phyloP scores from a whole-genome alignment of 1,140 invertebrate species.

The Pentalonia nigronervosa region DNA sequence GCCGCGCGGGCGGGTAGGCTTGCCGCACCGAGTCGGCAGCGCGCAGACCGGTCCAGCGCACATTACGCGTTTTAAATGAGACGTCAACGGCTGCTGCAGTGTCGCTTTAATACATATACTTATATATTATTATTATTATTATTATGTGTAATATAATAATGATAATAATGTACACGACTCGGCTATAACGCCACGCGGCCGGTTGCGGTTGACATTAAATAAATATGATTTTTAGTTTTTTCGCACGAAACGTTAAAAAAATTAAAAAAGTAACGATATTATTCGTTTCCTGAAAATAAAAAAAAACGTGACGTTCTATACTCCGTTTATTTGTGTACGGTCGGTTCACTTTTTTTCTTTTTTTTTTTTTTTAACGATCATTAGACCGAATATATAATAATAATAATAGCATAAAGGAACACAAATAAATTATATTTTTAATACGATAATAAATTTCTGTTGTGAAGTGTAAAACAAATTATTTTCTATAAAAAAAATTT shows the following conservation, averaged over 20 bases:
- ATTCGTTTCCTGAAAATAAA: not conserved
- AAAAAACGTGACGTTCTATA: too few relatives aligned
- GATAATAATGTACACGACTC: not conserved
- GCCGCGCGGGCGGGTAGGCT: not conserved
- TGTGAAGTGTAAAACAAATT: not conserved
- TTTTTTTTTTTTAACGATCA: too few relatives aligned
- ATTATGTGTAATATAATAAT: not conserved
- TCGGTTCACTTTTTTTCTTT: not conserved
- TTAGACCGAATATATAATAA: not conserved
- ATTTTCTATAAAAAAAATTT: not conserved
- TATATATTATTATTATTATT: not conserved
- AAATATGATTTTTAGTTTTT: not conserved
- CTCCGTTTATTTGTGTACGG: not conserved
- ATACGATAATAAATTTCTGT: not conserved
- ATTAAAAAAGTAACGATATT: not conserved
- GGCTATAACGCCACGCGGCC: not conserved
- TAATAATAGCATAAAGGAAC: not conserved
- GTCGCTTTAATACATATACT: not conserved
- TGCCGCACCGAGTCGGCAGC: not conserved
- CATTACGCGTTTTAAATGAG: constrained; percentile 22
- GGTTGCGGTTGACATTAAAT: not conserved
- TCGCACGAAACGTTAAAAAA: not conserved
- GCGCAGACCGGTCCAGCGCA: not conserved
- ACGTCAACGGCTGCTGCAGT: not conserved
- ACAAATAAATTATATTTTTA: not conserved